Evolutionary conservation across 2,888 invertebrate genomes (phyloP).

Genomic region (Chalcosyrphus nemorum): DNA sequence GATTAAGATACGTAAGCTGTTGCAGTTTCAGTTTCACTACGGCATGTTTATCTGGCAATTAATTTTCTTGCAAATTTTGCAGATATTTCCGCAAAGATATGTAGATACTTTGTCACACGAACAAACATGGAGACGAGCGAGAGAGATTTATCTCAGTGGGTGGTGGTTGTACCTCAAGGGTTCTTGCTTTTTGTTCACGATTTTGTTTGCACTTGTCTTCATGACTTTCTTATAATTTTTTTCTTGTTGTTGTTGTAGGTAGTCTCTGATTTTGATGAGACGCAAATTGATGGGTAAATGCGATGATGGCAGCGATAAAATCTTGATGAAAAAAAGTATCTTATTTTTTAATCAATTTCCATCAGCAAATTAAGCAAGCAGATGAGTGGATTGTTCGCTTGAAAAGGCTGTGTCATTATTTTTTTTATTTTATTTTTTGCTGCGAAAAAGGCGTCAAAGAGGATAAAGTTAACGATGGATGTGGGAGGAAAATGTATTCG

Average conservation of each 20-base stretch:
- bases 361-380: constrained; percentile 9
- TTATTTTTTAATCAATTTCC: neutral
- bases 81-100: constrained; percentile 9
- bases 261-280: neutral
- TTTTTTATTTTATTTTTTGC: neutral
- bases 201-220: constrained; percentile 20
- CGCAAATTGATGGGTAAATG: neutral
- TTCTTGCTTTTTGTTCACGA: constrained; percentile 20
- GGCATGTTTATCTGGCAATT: constrained; percentile 4
- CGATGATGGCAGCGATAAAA: neutral
- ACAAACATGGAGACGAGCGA: neutral
- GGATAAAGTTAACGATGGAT: neutral
- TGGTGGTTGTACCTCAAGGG: constrained; percentile 12
- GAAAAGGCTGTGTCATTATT: neutral
- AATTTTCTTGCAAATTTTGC: constrained; percentile 36
- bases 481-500: neutral
- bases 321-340: neutral
- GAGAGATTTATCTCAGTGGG: neutral
- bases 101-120: neutral
- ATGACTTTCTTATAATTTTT: neutral
- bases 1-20: neutral
- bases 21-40: constrained; percentile 2
- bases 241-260: neutral
- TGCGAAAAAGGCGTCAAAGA: neutral
- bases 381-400: constrained; percentile 5